Evolutionary conservation across 92 coral and sea anemone species (phyloP).

Genomic region (Porites evermanni): DNA sequence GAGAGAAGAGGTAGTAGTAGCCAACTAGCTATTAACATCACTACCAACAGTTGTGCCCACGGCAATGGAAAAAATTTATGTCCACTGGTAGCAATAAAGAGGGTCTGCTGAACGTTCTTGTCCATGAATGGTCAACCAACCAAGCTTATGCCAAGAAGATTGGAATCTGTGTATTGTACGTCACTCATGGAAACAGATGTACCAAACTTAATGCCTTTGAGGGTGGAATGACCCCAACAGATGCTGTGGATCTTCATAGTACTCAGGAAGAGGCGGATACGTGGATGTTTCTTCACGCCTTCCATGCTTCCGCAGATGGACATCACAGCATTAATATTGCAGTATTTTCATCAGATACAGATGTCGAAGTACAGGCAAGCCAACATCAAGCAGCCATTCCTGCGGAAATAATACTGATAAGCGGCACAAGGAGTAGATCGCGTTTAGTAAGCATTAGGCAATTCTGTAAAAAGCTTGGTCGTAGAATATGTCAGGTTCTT

Average conservation of each 20-base stretch:
- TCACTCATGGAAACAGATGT: constrained; percentile 21
- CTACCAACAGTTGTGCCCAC: neutral
- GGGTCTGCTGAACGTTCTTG: constrained; percentile 28
- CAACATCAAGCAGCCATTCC: constrained; percentile 37
- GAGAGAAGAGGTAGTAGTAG: neutral
- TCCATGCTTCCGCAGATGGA: constrained; percentile 36
- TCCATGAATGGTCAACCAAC: constrained; percentile 20
- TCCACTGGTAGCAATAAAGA: constrained; percentile 44
- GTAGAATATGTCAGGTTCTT: constrained; percentile 20
- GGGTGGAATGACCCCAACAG: neutral
- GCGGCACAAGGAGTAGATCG: constrained; percentile 40
- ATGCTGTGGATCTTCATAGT: constrained; percentile 1
- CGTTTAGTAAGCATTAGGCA: constrained; percentile 22
- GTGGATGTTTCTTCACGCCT: constrained; percentile 62
- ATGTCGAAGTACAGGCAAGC: constrained; percentile 48
- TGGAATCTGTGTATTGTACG: neutral
- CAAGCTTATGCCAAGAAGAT: constrained; percentile 6
- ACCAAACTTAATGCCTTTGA: neutral
- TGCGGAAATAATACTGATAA: constrained; percentile 27
- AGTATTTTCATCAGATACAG: constrained; percentile 51
- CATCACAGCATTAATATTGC: constrained; percentile 16
- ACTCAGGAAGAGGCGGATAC: constrained; percentile 74
- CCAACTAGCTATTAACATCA: too few relatives aligned
- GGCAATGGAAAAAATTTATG: constrained; percentile 52
- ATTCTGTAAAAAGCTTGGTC: constrained; percentile 33